Conservation (phyloP, 2,888 invertebrate species). For the Dicranocentrus wangi region DNA sequence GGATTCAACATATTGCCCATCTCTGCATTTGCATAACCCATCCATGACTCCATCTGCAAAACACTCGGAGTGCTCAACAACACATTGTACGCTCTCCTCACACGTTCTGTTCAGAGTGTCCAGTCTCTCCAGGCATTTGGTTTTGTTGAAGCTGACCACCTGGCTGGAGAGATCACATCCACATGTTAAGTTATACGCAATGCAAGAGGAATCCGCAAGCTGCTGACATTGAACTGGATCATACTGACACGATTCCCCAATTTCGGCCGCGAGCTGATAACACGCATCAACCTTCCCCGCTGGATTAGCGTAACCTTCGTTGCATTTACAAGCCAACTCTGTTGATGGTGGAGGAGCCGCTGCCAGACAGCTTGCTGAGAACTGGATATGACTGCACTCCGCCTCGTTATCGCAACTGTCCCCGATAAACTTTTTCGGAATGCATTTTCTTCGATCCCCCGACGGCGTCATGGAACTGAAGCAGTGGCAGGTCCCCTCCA, state of each 20-base stretch:
- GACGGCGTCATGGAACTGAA: neutral
- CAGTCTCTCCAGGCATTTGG: neutral
- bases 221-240: neutral
- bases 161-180: neutral
- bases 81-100: conserved; percentile 7
- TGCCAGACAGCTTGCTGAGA: neutral
- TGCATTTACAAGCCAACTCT: neutral
- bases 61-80: neutral
- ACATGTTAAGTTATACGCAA: neutral
- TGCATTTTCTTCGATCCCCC: neutral
- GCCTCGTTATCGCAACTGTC: neutral
- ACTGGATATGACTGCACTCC: neutral
- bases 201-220: no score
- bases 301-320: neutral
- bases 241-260: neutral
- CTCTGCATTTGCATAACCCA: neutral
- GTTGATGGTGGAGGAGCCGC: neutral
- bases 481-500: neutral
- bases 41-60: neutral
- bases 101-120: neutral
- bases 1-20: neutral
- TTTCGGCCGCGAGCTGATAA: neutral
- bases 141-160: neutral
- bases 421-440: neutral
- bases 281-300: neutral